Evolutionary conservation across 2,113 vertebrate genomes (phyloP).

Genomic region (Scytalopus superciliaris): DNA sequence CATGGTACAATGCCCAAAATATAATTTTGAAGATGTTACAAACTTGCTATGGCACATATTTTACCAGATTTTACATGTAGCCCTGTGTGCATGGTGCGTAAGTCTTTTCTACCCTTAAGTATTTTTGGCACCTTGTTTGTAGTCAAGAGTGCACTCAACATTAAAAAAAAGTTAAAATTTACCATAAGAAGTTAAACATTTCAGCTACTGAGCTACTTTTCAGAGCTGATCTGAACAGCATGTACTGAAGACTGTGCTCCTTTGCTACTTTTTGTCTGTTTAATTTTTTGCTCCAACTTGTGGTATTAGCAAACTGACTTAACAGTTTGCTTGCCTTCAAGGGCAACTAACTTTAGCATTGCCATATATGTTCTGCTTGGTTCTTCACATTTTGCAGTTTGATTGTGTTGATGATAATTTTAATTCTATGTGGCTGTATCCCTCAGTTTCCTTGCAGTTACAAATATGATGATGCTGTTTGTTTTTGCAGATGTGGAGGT

Average conservation of each 20-base stretch:
- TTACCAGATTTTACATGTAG: not conserved
- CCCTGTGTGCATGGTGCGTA: not conserved
- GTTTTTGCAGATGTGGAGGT: slow-evolving; percentile 87
- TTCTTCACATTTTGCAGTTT: not conserved
- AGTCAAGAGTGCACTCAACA: not conserved
- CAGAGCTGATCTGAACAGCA: not conserved
- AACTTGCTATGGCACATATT: not conserved
- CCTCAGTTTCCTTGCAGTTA: not conserved
- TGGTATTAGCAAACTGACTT: not conserved
- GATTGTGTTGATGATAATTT: not conserved
- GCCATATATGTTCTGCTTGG: rapidly evolving
- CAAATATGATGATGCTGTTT: not conserved
- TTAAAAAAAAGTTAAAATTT: slow-evolving; percentile 25
- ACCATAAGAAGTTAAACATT: slow-evolving; percentile 28
- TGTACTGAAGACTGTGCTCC: not conserved
- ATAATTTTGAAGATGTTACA: not conserved
- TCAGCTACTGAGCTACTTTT: not conserved
- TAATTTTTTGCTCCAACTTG: not conserved
- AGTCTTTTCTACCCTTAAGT: not conserved
- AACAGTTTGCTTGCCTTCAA: not conserved
- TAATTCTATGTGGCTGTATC: not conserved
- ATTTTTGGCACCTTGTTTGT: not conserved
- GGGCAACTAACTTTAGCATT: not conserved
- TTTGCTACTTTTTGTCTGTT: not conserved
- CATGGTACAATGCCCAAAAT: not conserved